A percentile compares a stretch with the other conserved stretches of the same genome.
Conservation (phyloP, 2,113 vertebrate species). For the Pachycephala philippinensis region DNA sequence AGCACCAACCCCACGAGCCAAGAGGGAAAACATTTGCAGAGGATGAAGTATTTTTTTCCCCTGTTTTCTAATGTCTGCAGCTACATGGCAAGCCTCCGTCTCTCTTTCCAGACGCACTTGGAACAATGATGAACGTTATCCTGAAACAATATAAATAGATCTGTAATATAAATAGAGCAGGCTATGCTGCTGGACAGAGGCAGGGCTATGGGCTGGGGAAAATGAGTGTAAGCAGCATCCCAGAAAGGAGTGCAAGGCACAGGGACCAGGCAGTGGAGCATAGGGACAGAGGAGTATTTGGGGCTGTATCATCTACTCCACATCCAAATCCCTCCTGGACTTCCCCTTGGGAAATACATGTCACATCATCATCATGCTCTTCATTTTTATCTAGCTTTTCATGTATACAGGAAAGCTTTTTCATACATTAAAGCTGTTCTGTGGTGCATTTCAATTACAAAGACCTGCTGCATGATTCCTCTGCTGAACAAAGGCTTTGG, state of each 20-base stretch:
- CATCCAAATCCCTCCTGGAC: neutral
- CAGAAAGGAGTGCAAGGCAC: neutral
- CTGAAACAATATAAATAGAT: constrained; percentile 65
- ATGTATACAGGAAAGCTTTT: neutral
- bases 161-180: constrained; percentile 44
- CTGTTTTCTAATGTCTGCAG: constrained; percentile 12
- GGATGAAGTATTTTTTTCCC: constrained; percentile 47
- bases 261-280: neutral
- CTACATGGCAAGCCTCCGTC: neutral
- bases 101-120: constrained; percentile 47
- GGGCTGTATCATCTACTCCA: neutral
- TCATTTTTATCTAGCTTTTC: neutral
- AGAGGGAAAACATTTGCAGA: constrained; percentile 4
- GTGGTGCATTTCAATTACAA: neutral
- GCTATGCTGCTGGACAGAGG: neutral
- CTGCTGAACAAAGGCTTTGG: neutral
- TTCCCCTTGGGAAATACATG: neutral
- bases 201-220: neutral
- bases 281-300: neutral
- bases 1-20: neutral
- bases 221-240: neutral
- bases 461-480: neutral
- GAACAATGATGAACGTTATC: constrained; percentile 60
- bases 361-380: neutral
- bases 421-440: neutral